Evolutionary conservation across 1,140 invertebrate species (phyloP).

Genomic region (Monomorium pharaonis): DNA sequence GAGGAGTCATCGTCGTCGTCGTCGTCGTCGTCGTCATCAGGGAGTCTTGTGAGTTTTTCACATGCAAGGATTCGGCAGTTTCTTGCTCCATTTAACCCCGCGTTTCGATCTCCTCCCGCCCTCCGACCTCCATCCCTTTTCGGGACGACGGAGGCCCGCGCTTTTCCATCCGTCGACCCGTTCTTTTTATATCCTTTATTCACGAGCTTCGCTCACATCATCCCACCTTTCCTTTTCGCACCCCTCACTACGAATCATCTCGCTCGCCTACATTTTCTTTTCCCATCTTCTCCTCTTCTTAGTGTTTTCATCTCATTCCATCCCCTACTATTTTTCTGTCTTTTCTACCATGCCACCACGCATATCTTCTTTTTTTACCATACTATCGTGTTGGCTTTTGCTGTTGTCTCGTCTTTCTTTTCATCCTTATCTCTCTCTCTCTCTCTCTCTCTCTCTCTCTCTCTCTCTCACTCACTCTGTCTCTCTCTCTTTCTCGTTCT

Average conservation of each 20-base stretch:
- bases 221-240: not conserved
- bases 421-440: not conserved
- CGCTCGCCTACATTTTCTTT: not conserved
- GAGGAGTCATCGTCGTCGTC: conserved; percentile 4
- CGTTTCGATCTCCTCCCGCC: conserved; percentile 2
- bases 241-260: conserved; percentile 11
- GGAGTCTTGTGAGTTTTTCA: conserved; percentile 60
- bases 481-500: too few relatives aligned
- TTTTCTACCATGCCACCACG: not conserved
- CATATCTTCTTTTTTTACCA: not conserved
- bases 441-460: not conserved
- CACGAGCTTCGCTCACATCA: not conserved
- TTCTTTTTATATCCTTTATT: conserved; percentile 26
- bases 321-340: not conserved
- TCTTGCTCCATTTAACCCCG: conserved; percentile 73
- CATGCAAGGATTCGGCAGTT: conserved; percentile 67
- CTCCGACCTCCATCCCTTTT: not conserved
- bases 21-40: not conserved
- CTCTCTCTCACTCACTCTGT: not conserved
- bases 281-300: not conserved
- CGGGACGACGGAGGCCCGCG: not conserved
- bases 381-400: conserved; percentile 15
- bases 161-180: not conserved
- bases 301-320: not conserved
- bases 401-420: not conserved